Percentiles rank a stretch among this genome's conserved stretches.
Conservation (phyloP, 2,888 invertebrate genomes). For the Lasioglossum marginatum region DNA sequence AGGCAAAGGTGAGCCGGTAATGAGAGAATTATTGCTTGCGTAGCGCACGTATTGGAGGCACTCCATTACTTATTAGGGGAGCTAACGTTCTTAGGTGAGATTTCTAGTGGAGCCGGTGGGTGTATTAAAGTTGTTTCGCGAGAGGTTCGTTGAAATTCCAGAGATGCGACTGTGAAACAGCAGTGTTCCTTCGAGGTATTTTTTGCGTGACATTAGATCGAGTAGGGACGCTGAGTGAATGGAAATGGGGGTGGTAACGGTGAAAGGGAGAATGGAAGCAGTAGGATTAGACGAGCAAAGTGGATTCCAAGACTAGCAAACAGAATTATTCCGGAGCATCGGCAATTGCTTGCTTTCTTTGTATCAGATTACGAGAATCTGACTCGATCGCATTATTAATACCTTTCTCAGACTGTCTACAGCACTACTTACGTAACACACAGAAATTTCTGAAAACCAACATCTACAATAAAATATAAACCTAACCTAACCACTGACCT, state of each 20-base stretch:
- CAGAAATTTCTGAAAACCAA: no score
- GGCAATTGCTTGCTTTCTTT: conserved; percentile 55
- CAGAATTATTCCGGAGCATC: conserved; percentile 50
- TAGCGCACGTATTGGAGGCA: neutral
- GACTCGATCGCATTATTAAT: neutral
- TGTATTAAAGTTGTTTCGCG: conserved; percentile 32
- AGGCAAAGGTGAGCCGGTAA: neutral
- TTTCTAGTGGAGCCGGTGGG: conserved; percentile 12
- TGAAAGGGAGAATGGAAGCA: conserved; percentile 14
- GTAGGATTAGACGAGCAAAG: conserved; percentile 55
- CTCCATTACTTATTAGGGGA: neutral
- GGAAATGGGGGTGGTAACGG: conserved; percentile 34
- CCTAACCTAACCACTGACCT: no score
- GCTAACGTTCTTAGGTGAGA: neutral
- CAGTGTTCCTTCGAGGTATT: conserved; percentile 22
- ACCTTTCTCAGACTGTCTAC: neutral
- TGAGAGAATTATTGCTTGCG: neutral
- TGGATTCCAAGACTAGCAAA: conserved; percentile 51
- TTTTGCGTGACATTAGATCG: conserved; percentile 25
- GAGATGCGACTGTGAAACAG: conserved; percentile 15
- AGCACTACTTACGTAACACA: neutral
- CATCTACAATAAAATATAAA: no score
- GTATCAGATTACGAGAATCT: conserved; percentile 14
- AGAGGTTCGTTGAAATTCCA: conserved; percentile 31
- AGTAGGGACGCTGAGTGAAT: conserved; percentile 38